Evolutionary conservation across 37 sponge, comb jelly and placozoan species (phyloP).

Genomic region (Mnemiopsis leidyi): DNA sequence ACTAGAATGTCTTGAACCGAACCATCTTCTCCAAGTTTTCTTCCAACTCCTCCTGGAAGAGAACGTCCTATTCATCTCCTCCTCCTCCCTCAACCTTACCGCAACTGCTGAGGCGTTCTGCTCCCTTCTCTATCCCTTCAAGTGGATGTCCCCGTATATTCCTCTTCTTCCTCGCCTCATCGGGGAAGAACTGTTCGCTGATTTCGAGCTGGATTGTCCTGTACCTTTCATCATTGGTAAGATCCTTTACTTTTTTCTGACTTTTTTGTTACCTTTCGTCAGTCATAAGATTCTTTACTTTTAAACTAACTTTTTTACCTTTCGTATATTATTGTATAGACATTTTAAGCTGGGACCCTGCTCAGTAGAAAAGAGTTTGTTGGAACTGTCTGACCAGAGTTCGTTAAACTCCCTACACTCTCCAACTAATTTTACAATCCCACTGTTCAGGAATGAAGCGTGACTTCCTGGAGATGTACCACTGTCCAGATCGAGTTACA

Average conservation of each 20-base stretch:
- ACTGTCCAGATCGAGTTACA: constrained; percentile 44
- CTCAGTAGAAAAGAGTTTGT: too few species aligned
- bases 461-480: constrained; percentile 58
- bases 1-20: constrained; percentile 37
- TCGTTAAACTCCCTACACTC: too few species aligned
- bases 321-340: too few species aligned
- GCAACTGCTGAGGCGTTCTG: constrained; percentile 56
- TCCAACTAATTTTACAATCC: background rate
- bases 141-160: constrained; percentile 56
- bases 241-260: background rate
- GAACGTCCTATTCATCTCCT: constrained; percentile 45
- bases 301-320: too few species aligned
- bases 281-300: too few species aligned
- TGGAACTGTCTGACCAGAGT: too few species aligned
- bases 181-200: constrained; percentile 36
- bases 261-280: too few species aligned
- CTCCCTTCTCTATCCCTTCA: constrained; percentile 41
- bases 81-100: constrained; percentile 17
- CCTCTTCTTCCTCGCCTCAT: constrained; percentile 45
- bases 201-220: constrained; percentile 28
- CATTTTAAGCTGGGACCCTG: too few species aligned
- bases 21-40: constrained; percentile 35
- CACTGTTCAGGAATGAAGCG: constrained; percentile 55
- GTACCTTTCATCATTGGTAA: constrained; percentile 55
- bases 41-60: constrained; percentile 63